Conservation (phyloP, 2,888 invertebrate genomes). For the Rhagonycha lutea region DNA sequence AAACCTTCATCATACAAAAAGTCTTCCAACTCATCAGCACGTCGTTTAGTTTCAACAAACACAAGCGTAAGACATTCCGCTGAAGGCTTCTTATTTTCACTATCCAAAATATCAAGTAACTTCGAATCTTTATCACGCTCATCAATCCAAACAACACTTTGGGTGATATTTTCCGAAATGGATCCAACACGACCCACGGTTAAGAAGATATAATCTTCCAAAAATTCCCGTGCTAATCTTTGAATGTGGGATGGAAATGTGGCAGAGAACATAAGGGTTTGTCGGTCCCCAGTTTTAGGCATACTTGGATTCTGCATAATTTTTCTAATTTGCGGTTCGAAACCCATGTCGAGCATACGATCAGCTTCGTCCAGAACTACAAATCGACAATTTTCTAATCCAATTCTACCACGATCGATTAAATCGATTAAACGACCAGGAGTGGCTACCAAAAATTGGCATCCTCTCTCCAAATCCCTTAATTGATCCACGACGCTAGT, state of each 20-base stretch:
- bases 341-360: conserved; percentile 99
- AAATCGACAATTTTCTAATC: conserved; percentile 90
- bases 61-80: conserved; percentile 90
- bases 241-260: conserved; percentile 96
- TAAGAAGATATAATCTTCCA: conserved; percentile 98
- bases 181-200: conserved; percentile 99
- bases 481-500: conserved; percentile 89
- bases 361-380: conserved; percentile 98
- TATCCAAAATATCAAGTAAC: conserved; percentile 91
- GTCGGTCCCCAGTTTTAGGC: conserved; percentile 93
- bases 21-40: conserved; percentile 93
- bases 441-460: conserved; percentile 97
- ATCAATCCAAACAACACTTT: conserved; percentile 96
- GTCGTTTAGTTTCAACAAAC: conserved; percentile 99
- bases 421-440: conserved; percentile 98
- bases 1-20: conserved; percentile 88
- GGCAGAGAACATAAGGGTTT: conserved; percentile 92
- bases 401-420: conserved; percentile 93
- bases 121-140: conserved; percentile 97
- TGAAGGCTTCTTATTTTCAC: conserved; percentile 68
- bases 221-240: conserved; percentile 95
- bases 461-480: conserved; percentile 93
- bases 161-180: conserved; percentile 99
- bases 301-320: conserved; percentile 89
- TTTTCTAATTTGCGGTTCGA: conserved; percentile 97